Evolutionary conservation across 1,140 invertebrate species (phyloP).

Genomic region (Goniozus legneri): DNA sequence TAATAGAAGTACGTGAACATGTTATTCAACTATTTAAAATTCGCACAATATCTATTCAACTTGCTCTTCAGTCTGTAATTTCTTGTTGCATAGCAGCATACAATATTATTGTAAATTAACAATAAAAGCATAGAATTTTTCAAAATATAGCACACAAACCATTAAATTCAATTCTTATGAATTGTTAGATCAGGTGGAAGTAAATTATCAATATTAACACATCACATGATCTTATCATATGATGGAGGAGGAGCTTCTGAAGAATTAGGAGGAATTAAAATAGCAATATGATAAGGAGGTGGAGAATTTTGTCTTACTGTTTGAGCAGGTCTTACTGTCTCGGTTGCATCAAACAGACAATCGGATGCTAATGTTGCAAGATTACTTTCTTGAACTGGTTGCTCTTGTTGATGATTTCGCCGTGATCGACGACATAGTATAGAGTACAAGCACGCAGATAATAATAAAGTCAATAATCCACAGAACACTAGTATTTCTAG

Average conservation of each 20-base stretch:
- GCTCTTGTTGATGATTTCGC: constrained; percentile 27
- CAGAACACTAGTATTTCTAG: constrained; percentile 65
- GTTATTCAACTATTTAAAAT: constrained; percentile 4
- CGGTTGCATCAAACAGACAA: constrained; percentile 20
- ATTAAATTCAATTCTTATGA: too few species aligned
- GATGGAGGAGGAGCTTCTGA: constrained; percentile 63
- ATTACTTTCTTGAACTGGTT: constrained; percentile 25
- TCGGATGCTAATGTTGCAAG: constrained; percentile 22
- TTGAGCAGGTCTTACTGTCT: constrained; percentile 30
- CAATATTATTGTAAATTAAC: too few species aligned
- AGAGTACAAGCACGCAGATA: constrained; percentile 58
- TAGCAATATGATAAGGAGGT: constrained; percentile 67
- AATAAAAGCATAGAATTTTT: too few species aligned
- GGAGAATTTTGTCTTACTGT: constrained; percentile 46
- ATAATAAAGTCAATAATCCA: constrained; percentile 60
- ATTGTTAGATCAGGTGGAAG: too few species aligned
- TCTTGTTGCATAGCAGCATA: too few species aligned
- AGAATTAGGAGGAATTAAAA: constrained; percentile 58
- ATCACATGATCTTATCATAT: constrained; percentile 64
- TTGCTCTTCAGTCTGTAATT: too few species aligned
- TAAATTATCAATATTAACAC: too few species aligned
- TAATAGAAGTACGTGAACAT: constrained; percentile 1
- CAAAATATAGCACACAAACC: too few species aligned
- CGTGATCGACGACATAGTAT: constrained; percentile 35
- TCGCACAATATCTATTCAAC: constrained; percentile 5